A percentile compares a stretch with the other conserved stretches of the same genome.
Conservation (phyloP, 1,140 invertebrate genomes). For the Gryllus bimaculatus region DNA sequence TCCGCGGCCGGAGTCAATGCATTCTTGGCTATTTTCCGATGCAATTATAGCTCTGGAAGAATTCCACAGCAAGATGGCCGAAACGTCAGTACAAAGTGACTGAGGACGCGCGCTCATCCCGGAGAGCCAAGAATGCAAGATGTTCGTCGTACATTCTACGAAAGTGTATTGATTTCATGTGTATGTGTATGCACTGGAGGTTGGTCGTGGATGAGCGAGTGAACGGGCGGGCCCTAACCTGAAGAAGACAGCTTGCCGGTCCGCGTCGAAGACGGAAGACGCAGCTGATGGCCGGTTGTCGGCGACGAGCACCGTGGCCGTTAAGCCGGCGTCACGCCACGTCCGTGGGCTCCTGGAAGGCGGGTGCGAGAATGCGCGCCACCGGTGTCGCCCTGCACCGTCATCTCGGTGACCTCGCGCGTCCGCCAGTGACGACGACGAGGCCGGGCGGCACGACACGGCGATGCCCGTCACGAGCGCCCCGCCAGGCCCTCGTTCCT, state of each 20-base stretch:
- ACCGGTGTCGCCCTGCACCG: slow-evolving; percentile 43
- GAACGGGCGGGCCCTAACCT: slow-evolving; percentile 34
- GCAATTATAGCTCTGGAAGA: too few relatives aligned
- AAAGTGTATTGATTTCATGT: too few relatives aligned
- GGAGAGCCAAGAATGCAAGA: too few relatives aligned
- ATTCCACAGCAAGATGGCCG: too few relatives aligned
- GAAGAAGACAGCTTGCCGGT: slow-evolving; percentile 62
- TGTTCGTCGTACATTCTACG: too few relatives aligned
- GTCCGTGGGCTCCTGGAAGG: slow-evolving; percentile 68
- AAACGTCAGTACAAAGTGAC: too few relatives aligned
- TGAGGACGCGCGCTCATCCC: too few relatives aligned
- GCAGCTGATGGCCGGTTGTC: slow-evolving; percentile 73
- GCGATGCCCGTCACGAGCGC: slow-evolving; percentile 43
- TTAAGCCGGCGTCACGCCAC: slow-evolving; percentile 66
- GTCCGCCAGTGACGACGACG: slow-evolving; percentile 80
- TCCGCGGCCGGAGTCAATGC: too few relatives aligned
- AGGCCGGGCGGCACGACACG: slow-evolving; percentile 44
- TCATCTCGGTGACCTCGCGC: slow-evolving; percentile 65
- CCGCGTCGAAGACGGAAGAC: slow-evolving; percentile 75
- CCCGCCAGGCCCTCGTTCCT: slow-evolving; percentile 62
- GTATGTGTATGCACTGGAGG: too few relatives aligned
- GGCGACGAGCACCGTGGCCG: slow-evolving; percentile 73
- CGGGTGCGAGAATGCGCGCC: slow-evolving; percentile 49
- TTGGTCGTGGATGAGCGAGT: too few relatives aligned
- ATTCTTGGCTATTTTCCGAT: too few relatives aligned